Percentiles rank a stretch among this genome's conserved stretches.
Conservation (phyloP, 2,797 vertebrate genomes). For the Synaphobranchus kaupii region DNA sequence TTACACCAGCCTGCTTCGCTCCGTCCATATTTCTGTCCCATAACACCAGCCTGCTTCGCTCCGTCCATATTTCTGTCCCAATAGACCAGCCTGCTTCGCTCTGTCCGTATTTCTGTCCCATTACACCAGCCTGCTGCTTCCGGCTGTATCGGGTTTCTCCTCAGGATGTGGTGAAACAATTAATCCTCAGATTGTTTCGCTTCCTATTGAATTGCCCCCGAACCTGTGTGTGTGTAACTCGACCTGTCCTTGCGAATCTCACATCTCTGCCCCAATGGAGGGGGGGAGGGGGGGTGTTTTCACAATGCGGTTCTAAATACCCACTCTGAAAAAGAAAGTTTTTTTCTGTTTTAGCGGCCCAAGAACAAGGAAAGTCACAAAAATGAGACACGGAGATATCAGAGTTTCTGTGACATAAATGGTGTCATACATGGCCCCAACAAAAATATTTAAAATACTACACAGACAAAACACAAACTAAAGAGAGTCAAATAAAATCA, state of each 20-base stretch:
- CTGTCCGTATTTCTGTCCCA: slow-evolving; percentile 67
- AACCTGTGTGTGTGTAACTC: slow-evolving; percentile 73
- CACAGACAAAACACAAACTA: background rate
- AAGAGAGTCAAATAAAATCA: background rate
- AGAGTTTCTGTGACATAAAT: background rate
- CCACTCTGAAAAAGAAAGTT: slow-evolving; percentile 39
- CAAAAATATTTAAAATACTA: background rate
- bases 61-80: slow-evolving; percentile 68
- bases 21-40: slow-evolving; percentile 68
- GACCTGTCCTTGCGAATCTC: slow-evolving; percentile 69
- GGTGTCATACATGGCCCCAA: background rate
- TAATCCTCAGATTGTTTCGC: slow-evolving; percentile 82
- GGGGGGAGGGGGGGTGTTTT: slow-evolving; percentile 28
- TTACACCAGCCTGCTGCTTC: slow-evolving; percentile 65
- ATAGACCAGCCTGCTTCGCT: slow-evolving; percentile 59
- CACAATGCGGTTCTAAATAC: slow-evolving; percentile 31
- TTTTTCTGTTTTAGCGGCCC: background rate
- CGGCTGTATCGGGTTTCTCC: slow-evolving; percentile 74
- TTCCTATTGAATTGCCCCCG: slow-evolving; percentile 80
- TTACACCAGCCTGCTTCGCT: slow-evolving; percentile 59
- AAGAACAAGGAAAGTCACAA: background rate
- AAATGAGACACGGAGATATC: background rate
- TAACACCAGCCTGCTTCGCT: slow-evolving; percentile 59
- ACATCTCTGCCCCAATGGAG: slow-evolving; percentile 55
- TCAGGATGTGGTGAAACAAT: slow-evolving; percentile 81